Base-by-base conservation (phyloP, 2,797 vertebrate genomes). In the Liparis tanakae region DNA sequence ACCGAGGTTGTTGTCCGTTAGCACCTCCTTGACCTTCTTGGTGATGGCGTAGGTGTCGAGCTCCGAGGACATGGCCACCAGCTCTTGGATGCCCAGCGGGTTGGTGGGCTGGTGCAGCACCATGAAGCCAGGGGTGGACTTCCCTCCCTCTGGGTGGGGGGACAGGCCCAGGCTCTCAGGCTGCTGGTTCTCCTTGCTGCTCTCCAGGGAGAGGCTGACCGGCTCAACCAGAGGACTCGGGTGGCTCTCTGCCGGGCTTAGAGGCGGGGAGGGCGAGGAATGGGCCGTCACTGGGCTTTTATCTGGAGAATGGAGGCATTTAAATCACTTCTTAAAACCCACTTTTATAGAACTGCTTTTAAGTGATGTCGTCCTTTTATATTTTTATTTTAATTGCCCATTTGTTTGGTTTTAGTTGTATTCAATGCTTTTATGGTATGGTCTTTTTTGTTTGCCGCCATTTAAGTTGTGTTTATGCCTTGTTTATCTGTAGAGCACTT, bases 1-100 rank as follows among this genome's bases (percentile, higher is more conserved):
- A 99, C 98, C 98, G 73, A 99, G 93, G 89, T 99, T 99, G 93
- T 99, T 99, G 94, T 99, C 98, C 0, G 97, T 99, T 80, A 99
- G 94, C 86, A 99, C 98, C 85, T 99, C 98, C 87, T 99, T 99
- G 85, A 99, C 97, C 84, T 96, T 97, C 93, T 99, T 99, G 86
- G 98, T 99, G 92, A 99, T 98, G 91, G 93, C 91, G 50, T 98
- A 99, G 0, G 98, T 99, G 93, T 99, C 98, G 69, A 99, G 93
- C 88, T 99, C 98, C 0, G 96, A 94, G 51, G 97, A 99, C 95
- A 98, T 96, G 88, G 97, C 97, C 17, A 99, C 98, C 0, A 99
- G 95, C 88, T 99, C 98, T 92, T 99, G 98, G 90, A 99, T 99
- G 78, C 98, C 98, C 59, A 96, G 82, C 0, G 95, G 88, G 14